A percentile compares a stretch with the other conserved stretches of the same genome.
Evolutionary conservation across 2,888 invertebrate genomes (phyloP).

Genomic region (Dascillus cervinus): DNA sequence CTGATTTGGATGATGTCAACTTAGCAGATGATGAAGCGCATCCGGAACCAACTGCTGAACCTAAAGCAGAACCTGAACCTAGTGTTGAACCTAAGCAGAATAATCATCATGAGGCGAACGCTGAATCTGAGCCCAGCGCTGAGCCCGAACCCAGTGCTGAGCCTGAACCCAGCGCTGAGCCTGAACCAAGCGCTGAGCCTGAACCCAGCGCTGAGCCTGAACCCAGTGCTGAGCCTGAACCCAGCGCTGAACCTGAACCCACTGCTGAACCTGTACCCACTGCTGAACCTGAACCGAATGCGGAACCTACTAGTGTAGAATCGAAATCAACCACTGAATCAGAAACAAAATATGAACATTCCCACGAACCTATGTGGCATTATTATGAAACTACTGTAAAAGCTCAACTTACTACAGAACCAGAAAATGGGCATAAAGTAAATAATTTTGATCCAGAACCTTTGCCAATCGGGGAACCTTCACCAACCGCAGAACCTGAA

Average conservation of each 20-base stretch:
- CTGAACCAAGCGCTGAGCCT: conserved; percentile 38
- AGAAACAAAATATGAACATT: conserved; percentile 25
- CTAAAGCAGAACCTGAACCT: conserved; percentile 29
- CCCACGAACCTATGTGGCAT: too few relatives aligned
- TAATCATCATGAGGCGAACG: neutral
- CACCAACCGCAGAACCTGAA: conserved; percentile 20
- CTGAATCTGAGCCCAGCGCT: conserved; percentile 19
- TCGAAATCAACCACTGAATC: conserved; percentile 20
- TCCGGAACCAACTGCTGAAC: conserved; percentile 34
- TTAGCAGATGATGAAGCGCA: conserved; percentile 26
- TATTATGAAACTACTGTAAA: conserved; percentile 7
- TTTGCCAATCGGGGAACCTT: conserved; percentile 23
- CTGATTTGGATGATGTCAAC: conserved; percentile 14
- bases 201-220: conserved; percentile 40
- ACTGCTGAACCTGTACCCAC: conserved; percentile 35
- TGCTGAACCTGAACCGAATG: conserved; percentile 23
- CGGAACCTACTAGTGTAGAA: conserved; percentile 17
- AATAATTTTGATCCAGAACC: conserved; percentile 18
- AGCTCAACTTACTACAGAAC: conserved; percentile 20
- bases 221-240: conserved; percentile 24
- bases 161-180: conserved; percentile 33
- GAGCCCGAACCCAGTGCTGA: conserved; percentile 40
- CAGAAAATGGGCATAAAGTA: conserved; percentile 23
- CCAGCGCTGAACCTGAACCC: conserved; percentile 25
- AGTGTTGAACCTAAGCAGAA: conserved; percentile 24